phyloP scores from a whole-genome alignment of 2,888 invertebrate genomes.

The Drosophila eohydei region DNA sequence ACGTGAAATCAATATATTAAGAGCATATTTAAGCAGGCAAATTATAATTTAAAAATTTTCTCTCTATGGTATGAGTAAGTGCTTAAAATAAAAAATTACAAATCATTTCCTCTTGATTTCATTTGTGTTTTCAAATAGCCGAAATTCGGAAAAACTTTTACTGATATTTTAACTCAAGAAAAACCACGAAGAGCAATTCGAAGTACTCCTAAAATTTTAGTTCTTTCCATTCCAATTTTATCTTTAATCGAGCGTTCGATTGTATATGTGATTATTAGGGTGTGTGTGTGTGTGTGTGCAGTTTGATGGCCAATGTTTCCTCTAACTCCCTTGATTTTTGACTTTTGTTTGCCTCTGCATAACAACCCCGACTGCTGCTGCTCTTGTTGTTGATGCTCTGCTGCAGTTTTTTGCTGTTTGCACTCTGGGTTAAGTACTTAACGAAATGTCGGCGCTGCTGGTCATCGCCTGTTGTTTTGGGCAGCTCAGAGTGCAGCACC shows the following conservation, averaged over 20 bases:
- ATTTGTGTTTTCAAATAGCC: not conserved
- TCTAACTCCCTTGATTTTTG: conserved; percentile 47
- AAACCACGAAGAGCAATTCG: not conserved
- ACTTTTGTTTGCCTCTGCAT: conserved; percentile 65
- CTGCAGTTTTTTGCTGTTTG: conserved; percentile 59
- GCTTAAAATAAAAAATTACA: not conserved
- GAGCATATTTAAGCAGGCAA: not conserved
- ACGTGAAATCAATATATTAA: not conserved
- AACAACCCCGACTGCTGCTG: conserved; percentile 37
- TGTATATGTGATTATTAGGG: conserved; percentile 13
- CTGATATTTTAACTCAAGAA: not conserved
- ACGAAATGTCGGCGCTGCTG: conserved; percentile 67
- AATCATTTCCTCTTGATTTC: not conserved
- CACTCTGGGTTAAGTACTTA: conserved; percentile 73
- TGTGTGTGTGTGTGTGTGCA: conserved; percentile 2
- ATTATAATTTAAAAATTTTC: not conserved
- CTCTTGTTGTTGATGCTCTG: conserved; percentile 6
- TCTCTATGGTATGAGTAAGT: no score
- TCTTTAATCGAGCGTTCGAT: conserved; percentile 11
- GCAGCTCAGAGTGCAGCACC: not conserved
- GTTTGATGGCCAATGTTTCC: conserved; percentile 11
- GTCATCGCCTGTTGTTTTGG: conserved; percentile 49
- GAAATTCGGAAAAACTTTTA: not conserved
- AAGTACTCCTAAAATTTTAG: not conserved
- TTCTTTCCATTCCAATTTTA: conserved; percentile 20